These are phyloP conservation scores for Discoglossus pictus DNA, from an alignment of 2,797 vertebrate genomes.

Conservation along the genomic window DNA sequence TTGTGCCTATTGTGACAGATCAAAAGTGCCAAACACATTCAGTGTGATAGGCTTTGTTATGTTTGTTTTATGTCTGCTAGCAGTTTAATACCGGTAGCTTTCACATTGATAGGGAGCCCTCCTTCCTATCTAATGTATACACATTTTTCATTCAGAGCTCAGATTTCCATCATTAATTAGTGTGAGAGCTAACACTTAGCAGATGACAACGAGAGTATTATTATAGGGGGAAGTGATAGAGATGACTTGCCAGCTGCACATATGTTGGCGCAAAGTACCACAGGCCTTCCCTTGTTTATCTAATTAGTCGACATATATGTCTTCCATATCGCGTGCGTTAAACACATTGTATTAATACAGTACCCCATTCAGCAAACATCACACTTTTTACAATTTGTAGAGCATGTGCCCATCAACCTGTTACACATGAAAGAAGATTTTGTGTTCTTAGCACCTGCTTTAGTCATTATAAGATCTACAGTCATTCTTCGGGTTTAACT, in stretches of 20 bases:
- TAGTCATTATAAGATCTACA: not conserved
- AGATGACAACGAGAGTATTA: conserved; percentile 35
- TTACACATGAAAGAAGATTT: not conserved
- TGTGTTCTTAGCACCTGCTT: conserved; percentile 13
- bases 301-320: conserved; percentile 11
- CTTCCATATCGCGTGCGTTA: not conserved
- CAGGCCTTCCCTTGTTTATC: conserved; percentile 5
- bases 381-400: not conserved
- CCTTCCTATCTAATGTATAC: not conserved
- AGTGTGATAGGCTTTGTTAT: not conserved
- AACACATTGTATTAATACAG: not conserved
- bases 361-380: not conserved
- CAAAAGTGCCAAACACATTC: not conserved
- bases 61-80: too few species aligned
- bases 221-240: conserved; percentile 24
- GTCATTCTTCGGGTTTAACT: not conserved
- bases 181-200: not conserved
- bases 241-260: conserved; percentile 30
- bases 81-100: too few species aligned
- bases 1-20: not conserved
- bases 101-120: too few species aligned
- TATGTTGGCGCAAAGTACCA: conserved; percentile 1
- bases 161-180: conserved; percentile 33
- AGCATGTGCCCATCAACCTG: too few species aligned
- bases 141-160: conserved; percentile 15